Percentiles rank a stretch among this genome's conserved stretches.
Evolutionary conservation across 37 sponge, comb jelly and placozoan species (phyloP).

Genomic region (Tethya wilhelma): DNA sequence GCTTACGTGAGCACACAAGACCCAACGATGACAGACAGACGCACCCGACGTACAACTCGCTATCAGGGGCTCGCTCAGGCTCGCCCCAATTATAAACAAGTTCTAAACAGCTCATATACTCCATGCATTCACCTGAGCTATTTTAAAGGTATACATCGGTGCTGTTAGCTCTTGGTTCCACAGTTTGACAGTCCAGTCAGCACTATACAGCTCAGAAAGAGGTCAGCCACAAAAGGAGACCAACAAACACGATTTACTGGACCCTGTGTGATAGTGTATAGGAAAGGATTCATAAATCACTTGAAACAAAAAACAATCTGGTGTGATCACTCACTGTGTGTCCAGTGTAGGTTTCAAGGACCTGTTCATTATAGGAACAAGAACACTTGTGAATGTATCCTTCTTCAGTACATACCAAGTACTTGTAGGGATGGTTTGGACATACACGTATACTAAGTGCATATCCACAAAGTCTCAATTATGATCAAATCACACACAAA

Average conservation of each 20-base stretch:
- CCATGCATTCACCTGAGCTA: conserved; percentile 61
- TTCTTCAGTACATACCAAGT: conserved; percentile 94
- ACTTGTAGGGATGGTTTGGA: too few relatives aligned
- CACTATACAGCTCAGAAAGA: conserved; percentile 94
- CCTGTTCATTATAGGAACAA: conserved; percentile 98
- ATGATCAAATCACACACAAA: too few relatives aligned
- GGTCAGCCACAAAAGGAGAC: conserved; percentile 77
- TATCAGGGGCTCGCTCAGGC: too few relatives aligned
- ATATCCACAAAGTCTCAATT: too few relatives aligned
- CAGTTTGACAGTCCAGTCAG: conserved; percentile 95
- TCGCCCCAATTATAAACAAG: too few relatives aligned
- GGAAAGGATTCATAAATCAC: too few relatives aligned
- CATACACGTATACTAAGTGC: too few relatives aligned
- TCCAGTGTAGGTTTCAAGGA: conserved; percentile 92
- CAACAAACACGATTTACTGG: conserved; percentile 91
- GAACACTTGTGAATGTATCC: conserved; percentile 98
- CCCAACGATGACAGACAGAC: too few relatives aligned
- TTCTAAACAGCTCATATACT: too few relatives aligned
- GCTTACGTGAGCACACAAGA: too few relatives aligned
- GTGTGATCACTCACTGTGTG: conserved; percentile 88
- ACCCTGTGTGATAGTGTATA: conserved; percentile 81
- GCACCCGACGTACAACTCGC: too few relatives aligned
- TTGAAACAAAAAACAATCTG: too few relatives aligned
- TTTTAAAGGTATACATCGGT: conserved; percentile 76
- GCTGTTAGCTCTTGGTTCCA: conserved; percentile 84